Evolutionary conservation across 2,888 invertebrate genomes (phyloP), one percentile per base, ranked within the genome.

Genomic region (Odontothrips loti): DNA sequence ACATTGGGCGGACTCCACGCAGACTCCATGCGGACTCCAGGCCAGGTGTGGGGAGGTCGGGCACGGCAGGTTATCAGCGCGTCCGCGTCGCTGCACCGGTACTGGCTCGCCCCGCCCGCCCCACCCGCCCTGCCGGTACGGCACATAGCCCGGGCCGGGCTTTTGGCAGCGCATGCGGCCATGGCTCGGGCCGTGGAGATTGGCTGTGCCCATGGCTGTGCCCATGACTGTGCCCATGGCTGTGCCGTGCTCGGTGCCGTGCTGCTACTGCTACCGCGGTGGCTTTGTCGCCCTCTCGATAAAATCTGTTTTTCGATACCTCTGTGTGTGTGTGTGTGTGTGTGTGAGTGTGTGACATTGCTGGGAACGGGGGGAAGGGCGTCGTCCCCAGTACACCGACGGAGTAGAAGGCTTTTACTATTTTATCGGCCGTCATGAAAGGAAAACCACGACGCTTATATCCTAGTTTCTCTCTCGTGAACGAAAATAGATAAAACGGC

Each of bases 221-320:
- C 15, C 58, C 58, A 17, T 58, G 58, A 17, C 20, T n/a, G n/a
- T n/a, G n/a, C n/a, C n/a, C n/a, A n/a, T n/a, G 58, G 58, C 20
- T 6, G 58, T n/a, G 58, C 20, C 6, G 58, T 11, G 58, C 8
- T 51, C n/a, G 58, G 58, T 6, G 58, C 58, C n/a, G 58, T 6
- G 58, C 17, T 58, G 58, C 58, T 51, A 10, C 58, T 58, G 58
- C 15, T 15, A 15, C 58, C 58, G 58, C 17, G 20, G 58, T 20
- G 58, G n/a, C 34, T 43, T 43, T 43, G 58, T 58, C 58, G 58
- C 58, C 58, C 58, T n/a, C n/a, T n/a, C 58, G 58, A 58, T 58
- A 58, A 58, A 58, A 58, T 58, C 58, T 20, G n/a, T 58, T 58
- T 58, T n/a, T 58, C 58, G 58, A 58, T 58, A 58, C 58, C 58